A percentile compares a stretch with the other conserved stretches of the same genome.
Evolutionary conservation across 2,113 vertebrate genomes (phyloP).

Genomic region (Hylia prasina): DNA sequence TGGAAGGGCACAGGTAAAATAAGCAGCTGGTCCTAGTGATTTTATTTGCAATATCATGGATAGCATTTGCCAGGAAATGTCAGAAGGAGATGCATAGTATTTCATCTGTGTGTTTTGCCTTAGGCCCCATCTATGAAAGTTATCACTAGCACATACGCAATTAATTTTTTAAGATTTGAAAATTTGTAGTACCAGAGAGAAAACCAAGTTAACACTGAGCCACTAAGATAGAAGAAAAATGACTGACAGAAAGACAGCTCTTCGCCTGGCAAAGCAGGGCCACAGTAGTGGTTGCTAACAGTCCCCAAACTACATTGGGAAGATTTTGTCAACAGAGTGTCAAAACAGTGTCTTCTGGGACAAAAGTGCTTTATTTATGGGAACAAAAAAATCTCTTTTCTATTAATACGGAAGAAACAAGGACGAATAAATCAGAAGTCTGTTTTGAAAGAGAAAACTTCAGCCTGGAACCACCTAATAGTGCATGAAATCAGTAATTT

Average conservation of each 20-base stretch:
- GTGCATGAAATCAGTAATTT: not conserved
- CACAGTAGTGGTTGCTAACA: not conserved
- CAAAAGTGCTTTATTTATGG: not conserved
- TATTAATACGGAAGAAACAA: not conserved
- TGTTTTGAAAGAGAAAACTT: not conserved
- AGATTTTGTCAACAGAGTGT: not conserved
- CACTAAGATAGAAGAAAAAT: not conserved
- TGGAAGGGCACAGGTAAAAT: conserved; percentile 9
- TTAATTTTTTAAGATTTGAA: conserved; percentile 34
- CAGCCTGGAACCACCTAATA: not conserved
- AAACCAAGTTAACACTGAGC: not conserved
- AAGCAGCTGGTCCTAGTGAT: conserved; percentile 8
- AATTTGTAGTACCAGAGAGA: conserved; percentile 20
- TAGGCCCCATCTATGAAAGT: conserved; percentile 8
- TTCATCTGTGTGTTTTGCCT: conserved; percentile 46
- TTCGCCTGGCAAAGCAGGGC: not conserved
- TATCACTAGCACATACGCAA: conserved; percentile 41
- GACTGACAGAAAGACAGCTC: not conserved
- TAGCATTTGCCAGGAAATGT: conserved; percentile 27
- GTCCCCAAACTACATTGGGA: not conserved
- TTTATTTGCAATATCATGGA: conserved; percentile 49
- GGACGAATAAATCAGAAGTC: not conserved
- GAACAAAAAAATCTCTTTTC: not conserved
- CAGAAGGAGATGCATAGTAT: not conserved
- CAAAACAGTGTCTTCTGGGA: not conserved